Evolutionary conservation across 2,797 vertebrate species (phyloP), one percentile per base, ranked within the genome.

Genomic region (Siniperca obscura): DNA sequence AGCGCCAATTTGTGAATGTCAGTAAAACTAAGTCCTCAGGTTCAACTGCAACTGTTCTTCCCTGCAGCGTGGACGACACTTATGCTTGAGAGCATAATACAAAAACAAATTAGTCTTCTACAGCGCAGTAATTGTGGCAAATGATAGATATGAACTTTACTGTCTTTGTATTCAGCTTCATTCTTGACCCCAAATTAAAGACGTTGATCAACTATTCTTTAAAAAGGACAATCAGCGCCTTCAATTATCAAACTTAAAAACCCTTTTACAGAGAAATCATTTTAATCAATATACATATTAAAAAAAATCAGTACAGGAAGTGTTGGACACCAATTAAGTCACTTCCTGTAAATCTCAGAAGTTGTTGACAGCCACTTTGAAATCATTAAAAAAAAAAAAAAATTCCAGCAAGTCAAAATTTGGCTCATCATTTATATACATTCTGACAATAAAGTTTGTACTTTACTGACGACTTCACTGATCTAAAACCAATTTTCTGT

Each of bases 371-470:
- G 12, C 19, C 36, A 65, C 17, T 46, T 53, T 52, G 10, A 84
- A 84, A 80, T 73, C 21, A 71, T 61, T 30, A 66, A 65, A 74
- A 57, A 8, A 72, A 1, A 61, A 82, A 40, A 48, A 52, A 86
- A 57, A 89, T 84, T 59, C 7, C 21, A 76, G 55, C 19, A 74
- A 59, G 25, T 82, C 61, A 52, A 80, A 55, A 67, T 84, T 86
- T 86, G 86, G 86, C 81, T 92, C 77, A 85, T 76, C 30, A 34
- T 70, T 82, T 77, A 48, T 62, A 59, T 74, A 91, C 85, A 86
- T 81, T 87, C 82, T 40, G 64, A 83, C 66, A 65, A 30, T 16
- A 6, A 59, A 8, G 10, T 83, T 53, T 22, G 14, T 12, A 30
- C 30, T 30, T 30, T 30, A 12, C 6, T 61, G 3, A 69, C 3